Percentiles rank a stretch among this genome's conserved stretches.
These are phyloP conservation scores for Polypterus bichir DNA, from an alignment of 2,113 vertebrate species.

Conservation along the genomic window DNA sequence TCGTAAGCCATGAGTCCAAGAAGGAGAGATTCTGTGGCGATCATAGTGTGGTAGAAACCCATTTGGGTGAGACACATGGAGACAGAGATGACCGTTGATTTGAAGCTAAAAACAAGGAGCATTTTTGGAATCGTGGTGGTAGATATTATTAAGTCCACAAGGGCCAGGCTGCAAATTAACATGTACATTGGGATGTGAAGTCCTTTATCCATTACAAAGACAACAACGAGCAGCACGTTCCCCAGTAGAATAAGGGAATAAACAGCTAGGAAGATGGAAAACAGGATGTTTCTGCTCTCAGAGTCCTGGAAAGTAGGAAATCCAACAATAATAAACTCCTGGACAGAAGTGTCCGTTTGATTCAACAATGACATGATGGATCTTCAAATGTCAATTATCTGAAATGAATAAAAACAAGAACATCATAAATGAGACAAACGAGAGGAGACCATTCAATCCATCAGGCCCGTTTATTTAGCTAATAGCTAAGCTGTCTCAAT, in stretches of 20 bases:
- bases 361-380: conserved; percentile 6
- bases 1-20: conserved; percentile 6
- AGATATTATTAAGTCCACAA: conserved; percentile 26
- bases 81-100: conserved; percentile 28
- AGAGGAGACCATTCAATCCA: no score
- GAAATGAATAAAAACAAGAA: no score
- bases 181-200: conserved; percentile 35
- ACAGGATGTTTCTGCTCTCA: conserved; percentile 20
- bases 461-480: no score
- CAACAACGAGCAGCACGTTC: conserved; percentile 22
- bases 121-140: conserved; percentile 27
- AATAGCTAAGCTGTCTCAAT: no score
- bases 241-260: conserved; percentile 22
- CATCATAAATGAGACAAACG: no score
- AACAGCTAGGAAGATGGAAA: conserved; percentile 16
- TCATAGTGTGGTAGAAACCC: conserved; percentile 29
- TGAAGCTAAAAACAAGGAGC: conserved; percentile 22
- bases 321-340: conserved; percentile 27
- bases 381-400: no score
- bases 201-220: conserved; percentile 20
- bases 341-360: conserved; percentile 20
- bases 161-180: conserved; percentile 28
- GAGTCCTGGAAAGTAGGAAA: conserved; percentile 18
- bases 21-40: conserved; percentile 27
- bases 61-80: conserved; percentile 26